Conservation (phyloP, 1,140 invertebrate species). For the Drosophila obscura region DNA sequence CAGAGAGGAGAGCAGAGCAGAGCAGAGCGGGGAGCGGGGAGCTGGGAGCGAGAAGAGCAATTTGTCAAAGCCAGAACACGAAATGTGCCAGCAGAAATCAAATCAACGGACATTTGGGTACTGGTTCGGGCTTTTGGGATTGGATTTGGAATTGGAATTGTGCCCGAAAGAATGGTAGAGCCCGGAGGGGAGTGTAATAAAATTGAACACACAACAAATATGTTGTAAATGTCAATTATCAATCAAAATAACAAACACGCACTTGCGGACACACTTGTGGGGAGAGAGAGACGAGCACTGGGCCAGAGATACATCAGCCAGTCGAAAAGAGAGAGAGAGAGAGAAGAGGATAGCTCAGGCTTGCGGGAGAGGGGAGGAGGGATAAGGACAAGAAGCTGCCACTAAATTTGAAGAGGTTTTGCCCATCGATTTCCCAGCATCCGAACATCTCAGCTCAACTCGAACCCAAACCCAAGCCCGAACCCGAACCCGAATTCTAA, state of each 20-base stretch:
- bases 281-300: constrained; percentile 7
- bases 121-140: neutral
- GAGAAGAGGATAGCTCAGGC: too few species aligned
- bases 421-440: constrained; percentile 67
- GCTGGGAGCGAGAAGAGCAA: constrained; percentile 10
- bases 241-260: constrained; percentile 73
- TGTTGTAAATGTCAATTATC: constrained; percentile 83
- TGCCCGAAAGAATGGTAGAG: constrained; percentile 16
- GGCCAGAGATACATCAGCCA: neutral
- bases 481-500: constrained; percentile 55
- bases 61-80: constrained; percentile 51
- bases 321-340: neutral
- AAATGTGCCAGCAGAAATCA: constrained; percentile 58
- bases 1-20: too few species aligned
- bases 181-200: constrained; percentile 62
- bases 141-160: constrained; percentile 42
- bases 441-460: constrained; percentile 16
- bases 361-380: neutral
- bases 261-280: constrained; percentile 19
- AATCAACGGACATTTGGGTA: constrained; percentile 35
- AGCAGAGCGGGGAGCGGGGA: neutral
- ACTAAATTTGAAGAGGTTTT: constrained; percentile 50
- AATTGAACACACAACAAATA: constrained; percentile 65
- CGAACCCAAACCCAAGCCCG: constrained; percentile 10
- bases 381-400: constrained; percentile 15